phyloP scores from a whole-genome alignment of 2,888 invertebrate species.

The Myopa testacea region DNA sequence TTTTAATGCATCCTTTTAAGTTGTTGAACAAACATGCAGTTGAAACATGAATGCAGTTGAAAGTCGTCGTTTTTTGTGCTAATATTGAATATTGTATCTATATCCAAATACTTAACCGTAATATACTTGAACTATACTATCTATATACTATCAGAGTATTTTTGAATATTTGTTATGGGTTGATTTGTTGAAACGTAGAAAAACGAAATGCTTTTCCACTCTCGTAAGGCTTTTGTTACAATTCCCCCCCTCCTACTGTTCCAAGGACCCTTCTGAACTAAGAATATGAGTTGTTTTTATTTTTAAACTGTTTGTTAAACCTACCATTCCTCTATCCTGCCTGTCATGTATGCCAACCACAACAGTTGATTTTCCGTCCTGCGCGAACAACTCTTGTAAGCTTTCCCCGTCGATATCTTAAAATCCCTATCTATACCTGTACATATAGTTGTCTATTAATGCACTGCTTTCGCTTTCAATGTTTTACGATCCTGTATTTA shows the following conservation, averaged over 20 bases:
- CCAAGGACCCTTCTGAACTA: background rate
- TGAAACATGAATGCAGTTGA: conserved; percentile 33
- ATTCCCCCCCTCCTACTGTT: background rate
- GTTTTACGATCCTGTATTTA: conserved; percentile 5
- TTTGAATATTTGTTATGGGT: conserved; percentile 19
- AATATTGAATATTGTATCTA: conserved; percentile 13
- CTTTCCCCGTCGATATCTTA: background rate
- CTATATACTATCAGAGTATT: background rate
- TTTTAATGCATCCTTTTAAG: conserved; percentile 48
- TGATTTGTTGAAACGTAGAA: conserved; percentile 20
- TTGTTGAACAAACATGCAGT: conserved; percentile 37
- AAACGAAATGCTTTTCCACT: background rate
- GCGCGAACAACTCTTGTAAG: background rate
- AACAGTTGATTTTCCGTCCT: background rate
- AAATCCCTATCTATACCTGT: background rate
- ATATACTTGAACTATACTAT: background rate
- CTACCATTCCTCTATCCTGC: background rate
- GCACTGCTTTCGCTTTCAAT: conserved; percentile 26
- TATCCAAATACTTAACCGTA: conserved; percentile 10
- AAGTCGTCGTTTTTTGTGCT: conserved; percentile 46
- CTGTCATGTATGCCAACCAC: background rate
- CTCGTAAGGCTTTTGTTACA: background rate
- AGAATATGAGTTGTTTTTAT: background rate
- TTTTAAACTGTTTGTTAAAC: background rate
- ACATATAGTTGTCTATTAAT: background rate